A percentile compares a stretch with the other conserved stretches of the same genome.
These are phyloP conservation scores for Portevinia maculata DNA, from an alignment of 2,888 invertebrate species.

Conservation along the genomic window DNA sequence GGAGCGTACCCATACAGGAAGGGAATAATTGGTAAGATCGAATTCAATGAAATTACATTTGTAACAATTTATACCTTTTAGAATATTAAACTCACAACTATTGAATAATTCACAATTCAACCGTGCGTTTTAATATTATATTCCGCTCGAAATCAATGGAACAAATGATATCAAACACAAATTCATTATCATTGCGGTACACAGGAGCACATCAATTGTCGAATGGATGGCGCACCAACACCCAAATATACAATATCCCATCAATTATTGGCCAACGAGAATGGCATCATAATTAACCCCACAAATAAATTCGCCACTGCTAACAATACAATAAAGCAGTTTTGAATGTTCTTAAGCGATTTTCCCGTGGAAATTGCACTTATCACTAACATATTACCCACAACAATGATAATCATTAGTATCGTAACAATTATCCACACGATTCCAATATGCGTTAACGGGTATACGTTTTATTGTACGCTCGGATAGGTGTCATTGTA, in stretches of 20 bases:
- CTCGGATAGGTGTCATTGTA: slow-evolving; percentile 88
- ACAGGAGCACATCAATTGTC: slow-evolving; percentile 97
- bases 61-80: too few relatives aligned
- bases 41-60: too few relatives aligned
- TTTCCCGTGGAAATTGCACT: slow-evolving; percentile 98
- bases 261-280: slow-evolving; percentile 96
- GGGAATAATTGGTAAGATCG: too few relatives aligned
- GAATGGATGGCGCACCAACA: slow-evolving; percentile 97
- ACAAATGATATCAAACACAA: slow-evolving; percentile 98
- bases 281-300: slow-evolving; percentile 97
- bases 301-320: slow-evolving; percentile 98
- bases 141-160: too few relatives aligned
- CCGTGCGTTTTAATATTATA: too few relatives aligned
- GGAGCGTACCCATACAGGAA: too few relatives aligned
- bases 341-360: slow-evolving; percentile 97
- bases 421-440: slow-evolving; percentile 96
- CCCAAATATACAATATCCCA: slow-evolving; percentile 99
- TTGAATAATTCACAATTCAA: too few relatives aligned
- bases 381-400: slow-evolving; percentile 98
- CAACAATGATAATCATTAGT: slow-evolving; percentile 96
- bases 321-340: slow-evolving; percentile 98
- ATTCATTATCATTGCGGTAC: slow-evolving; percentile 98
- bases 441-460: slow-evolving; percentile 94
- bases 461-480: too few relatives aligned
- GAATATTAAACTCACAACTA: too few relatives aligned